Evolutionary conservation across 1,140 invertebrate genomes (phyloP).

Genomic region (Drosophila quadrilineata): DNA sequence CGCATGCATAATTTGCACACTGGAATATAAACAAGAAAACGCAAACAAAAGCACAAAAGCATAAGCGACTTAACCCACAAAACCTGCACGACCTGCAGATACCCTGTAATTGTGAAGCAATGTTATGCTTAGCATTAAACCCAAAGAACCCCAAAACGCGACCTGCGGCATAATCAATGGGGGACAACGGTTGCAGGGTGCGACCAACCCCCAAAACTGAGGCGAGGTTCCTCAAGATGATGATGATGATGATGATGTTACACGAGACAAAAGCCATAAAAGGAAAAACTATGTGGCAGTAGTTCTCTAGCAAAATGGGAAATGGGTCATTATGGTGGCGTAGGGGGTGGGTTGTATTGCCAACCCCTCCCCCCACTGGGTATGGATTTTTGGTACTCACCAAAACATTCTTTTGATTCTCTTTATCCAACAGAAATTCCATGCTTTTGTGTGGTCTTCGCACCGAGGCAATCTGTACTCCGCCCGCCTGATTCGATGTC

Average conservation of each 20-base stretch:
- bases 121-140: too few relatives aligned
- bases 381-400: constrained; percentile 83
- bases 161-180: too few relatives aligned
- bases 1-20: constrained; percentile 44
- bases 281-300: constrained; percentile 47
- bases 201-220: background rate
- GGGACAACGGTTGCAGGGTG: too few relatives aligned
- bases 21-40: constrained; percentile 15
- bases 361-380: too few relatives aligned
- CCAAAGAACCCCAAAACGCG: too few relatives aligned
- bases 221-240: too few relatives aligned
- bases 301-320: constrained; percentile 20
- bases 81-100: background rate
- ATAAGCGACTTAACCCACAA: background rate
- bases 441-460: constrained; percentile 92
- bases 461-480: constrained; percentile 67
- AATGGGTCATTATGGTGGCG: background rate
- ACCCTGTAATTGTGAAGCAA: background rate
- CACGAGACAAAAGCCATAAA: constrained; percentile 56
- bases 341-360: background rate
- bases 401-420: constrained; percentile 90
- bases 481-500: constrained; percentile 30
- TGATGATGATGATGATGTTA: constrained; percentile 25
- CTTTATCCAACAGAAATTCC: constrained; percentile 95
- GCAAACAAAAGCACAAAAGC: constrained; percentile 8